Evolutionary conservation across 2,113 vertebrate genomes (phyloP), one percentile per base, ranked within the genome.

Genomic region (Caranx ignobilis): DNA sequence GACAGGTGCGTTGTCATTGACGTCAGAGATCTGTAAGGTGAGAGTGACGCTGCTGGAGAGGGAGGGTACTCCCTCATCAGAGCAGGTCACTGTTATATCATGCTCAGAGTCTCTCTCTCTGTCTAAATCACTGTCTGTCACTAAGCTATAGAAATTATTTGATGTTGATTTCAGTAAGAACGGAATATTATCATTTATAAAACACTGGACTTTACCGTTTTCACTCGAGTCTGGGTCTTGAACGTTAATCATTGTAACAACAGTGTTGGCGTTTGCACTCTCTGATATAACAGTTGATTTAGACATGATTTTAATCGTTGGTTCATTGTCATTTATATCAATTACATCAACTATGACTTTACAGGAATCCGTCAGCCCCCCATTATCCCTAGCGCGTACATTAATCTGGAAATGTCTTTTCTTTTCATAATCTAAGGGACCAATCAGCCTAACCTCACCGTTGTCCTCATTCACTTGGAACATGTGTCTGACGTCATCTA

Each of bases 321-420:
- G 95, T 2, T 87, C 6, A 59, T 96, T 95, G 70, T 96, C 95
- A 88, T 95, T n/a, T 6, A 93, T 70, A 75, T 95, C 95, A 6
- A 90, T 35, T 0, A 95, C 79, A 37, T 93, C 91, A 7, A 95
- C 85, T 0, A 91, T 76, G 1, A 96, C 82, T 71, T 95, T 94
- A 56, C 94, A 93, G 0, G 94, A 86, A 70, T 92, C 92, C 0
- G 88, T 75, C 12, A 93, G 79, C 0, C 94, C 93, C 2, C 94
- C 95, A 1, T 93, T 89, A 43, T 95, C 95, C 69, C 81, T 89
- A 18, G 93, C 93, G 7, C 91, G 91, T 2, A 96, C 65, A 9
- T 89, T 93, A 2, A 96, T 92, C n/a, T 94, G 88, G 6, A 93
- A 93, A 45, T 87, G 16, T 32, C 71, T 70, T 32, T 78, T 76